Evolutionary conservation across 2,888 invertebrate species (phyloP), one percentile per base, ranked within the genome.

Genomic region (Hydroisotoma schaefferi): DNA sequence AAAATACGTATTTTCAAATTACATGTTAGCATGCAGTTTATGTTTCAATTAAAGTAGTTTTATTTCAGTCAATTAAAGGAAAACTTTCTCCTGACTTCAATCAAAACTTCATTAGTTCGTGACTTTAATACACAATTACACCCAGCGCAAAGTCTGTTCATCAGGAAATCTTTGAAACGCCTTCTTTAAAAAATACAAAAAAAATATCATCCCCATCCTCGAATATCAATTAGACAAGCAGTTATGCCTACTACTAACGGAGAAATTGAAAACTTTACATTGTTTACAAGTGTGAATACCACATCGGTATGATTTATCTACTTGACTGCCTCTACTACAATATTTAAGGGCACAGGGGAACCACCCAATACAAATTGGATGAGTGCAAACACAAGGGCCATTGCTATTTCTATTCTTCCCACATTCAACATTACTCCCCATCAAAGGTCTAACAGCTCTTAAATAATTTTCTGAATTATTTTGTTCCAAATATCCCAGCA

Each of bases 221-320:
- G n/a, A n/a, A n/a, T n/a, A n/a, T n/a, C n/a, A n/a, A n/a, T n/a
- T n/a, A n/a, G n/a, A n/a, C 28, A 49, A 49, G 26, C 49, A 49
- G 3, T n/a, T 28, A 28, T n/a, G 18, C 10, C n/a, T 25, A 23
- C 28, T 46, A 20, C 25, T 61, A 48, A 90, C 90, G 77, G 87
- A 89, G 79, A 88, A 94, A 72, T 87, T 85, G 79, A 93, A 94
- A 70, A 88, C 83, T 77, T 89, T 87, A 78, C 94, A 94, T 76
- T 90, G 87, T 74, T 87, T 85, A 77, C 95, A 95, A 0, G 95
- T 95, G 79, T 94, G 93, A 75, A 95, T 95, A 68, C 95, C 95
- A 77, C 95, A 95, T 55, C 94, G 83, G 80, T 94, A 94, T 55
- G 82, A 83, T 71, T 82, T 80, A 4, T 82, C 84, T 81, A 66